Percentiles rank a stretch among this genome's conserved stretches.
phyloP scores from a whole-genome alignment of 2,113 vertebrate species.

The Seriola rivoliana region DNA sequence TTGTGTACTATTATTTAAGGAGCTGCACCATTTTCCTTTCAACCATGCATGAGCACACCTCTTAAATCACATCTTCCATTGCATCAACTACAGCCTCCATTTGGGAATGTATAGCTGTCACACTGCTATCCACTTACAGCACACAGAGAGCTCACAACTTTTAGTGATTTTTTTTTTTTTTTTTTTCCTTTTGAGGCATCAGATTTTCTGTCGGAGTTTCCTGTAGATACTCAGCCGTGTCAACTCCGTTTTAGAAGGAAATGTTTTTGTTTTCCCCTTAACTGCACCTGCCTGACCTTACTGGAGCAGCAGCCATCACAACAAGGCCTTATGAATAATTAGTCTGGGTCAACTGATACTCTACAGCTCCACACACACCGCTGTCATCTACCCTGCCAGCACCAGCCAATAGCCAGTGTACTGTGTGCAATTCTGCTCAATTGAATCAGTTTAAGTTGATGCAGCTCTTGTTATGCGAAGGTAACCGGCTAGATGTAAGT shows the following conservation, averaged over 20 bases:
- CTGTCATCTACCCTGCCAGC: constrained; percentile 59
- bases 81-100: constrained; percentile 50
- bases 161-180: constrained; percentile 5
- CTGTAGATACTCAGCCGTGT: constrained; percentile 40
- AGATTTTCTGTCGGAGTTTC: constrained; percentile 49
- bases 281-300: constrained; percentile 62
- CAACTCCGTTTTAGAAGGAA: constrained; percentile 55
- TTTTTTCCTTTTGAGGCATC: constrained; percentile 5
- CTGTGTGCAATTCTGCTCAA: constrained; percentile 69
- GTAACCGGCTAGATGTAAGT: constrained; percentile 68
- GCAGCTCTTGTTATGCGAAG: constrained; percentile 62
- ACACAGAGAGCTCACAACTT: constrained; percentile 2
- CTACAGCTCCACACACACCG: constrained; percentile 57
- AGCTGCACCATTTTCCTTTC: constrained; percentile 51
- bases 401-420: constrained; percentile 71
- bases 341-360: constrained; percentile 78
- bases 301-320: constrained; percentile 71
- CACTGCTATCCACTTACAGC: constrained; percentile 7
- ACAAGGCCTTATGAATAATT: constrained; percentile 80
- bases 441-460: constrained; percentile 70
- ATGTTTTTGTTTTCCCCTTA: constrained; percentile 66
- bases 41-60: constrained; percentile 41
- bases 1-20: constrained; percentile 74
- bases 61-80: constrained; percentile 39
- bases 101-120: constrained; percentile 52